Percentiles rank a stretch among this genome's conserved stretches.
Evolutionary conservation across 2,113 vertebrate genomes (phyloP).

Genomic region (Phasianus colchicus): DNA sequence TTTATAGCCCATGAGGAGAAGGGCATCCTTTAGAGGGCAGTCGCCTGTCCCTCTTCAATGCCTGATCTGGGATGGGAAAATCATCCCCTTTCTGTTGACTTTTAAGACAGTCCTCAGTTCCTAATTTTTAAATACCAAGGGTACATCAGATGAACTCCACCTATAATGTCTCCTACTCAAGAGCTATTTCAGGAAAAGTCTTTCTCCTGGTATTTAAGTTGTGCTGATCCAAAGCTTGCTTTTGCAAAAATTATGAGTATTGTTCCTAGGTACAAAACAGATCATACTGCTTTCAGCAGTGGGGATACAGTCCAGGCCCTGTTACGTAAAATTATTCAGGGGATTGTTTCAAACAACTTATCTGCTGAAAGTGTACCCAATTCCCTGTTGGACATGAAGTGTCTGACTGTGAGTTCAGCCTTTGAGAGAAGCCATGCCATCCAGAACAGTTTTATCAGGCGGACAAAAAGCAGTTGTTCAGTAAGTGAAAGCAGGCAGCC

Average conservation of each 20-base stretch:
- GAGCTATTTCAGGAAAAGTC: background rate
- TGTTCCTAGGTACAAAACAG: background rate
- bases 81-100: background rate
- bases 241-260: background rate
- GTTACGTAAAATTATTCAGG: constrained; percentile 12
- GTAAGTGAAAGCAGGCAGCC: background rate
- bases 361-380: background rate
- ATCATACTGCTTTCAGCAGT: background rate
- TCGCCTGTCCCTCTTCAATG: background rate
- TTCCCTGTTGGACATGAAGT: background rate
- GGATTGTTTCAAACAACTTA: background rate
- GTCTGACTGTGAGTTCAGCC: background rate
- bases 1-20: background rate
- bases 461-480: background rate
- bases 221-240: background rate
- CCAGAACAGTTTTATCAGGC: background rate
- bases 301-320: background rate
- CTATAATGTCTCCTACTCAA: background rate
- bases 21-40: background rate
- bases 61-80: background rate
- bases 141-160: background rate
- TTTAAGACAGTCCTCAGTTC: background rate
- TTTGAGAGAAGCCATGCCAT: background rate
- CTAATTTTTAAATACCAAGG: background rate
- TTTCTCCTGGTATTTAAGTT: background rate